A percentile compares a stretch with the other conserved stretches of the same genome.
These are phyloP conservation scores for Archips xylosteana DNA, from an alignment of 2,888 invertebrate genomes.

Conservation along the genomic window DNA sequence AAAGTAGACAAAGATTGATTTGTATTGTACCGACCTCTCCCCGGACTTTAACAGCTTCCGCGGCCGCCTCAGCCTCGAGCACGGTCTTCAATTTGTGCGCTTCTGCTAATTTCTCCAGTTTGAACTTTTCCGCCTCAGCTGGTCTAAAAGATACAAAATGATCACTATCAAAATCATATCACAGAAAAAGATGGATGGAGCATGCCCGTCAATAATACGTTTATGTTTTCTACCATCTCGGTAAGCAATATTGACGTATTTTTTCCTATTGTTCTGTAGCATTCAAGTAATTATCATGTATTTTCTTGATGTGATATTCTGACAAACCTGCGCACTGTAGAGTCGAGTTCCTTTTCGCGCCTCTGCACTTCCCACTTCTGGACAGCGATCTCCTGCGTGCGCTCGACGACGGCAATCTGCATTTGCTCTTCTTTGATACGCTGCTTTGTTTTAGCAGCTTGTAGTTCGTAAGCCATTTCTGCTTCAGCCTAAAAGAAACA, in stretches of 20 bases:
- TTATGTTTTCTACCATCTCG: no score
- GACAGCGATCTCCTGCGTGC: slow-evolving; percentile 96
- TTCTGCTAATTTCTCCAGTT: slow-evolving; percentile 96
- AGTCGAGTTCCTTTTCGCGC: slow-evolving; percentile 96
- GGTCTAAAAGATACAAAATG: slow-evolving; percentile 83
- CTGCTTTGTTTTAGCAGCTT: slow-evolving; percentile 98
- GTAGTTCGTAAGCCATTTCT: slow-evolving; percentile 96
- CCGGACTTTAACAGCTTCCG: slow-evolving; percentile 93
- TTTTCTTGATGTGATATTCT: background rate
- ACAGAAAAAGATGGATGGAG: background rate
- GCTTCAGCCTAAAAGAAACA: slow-evolving; percentile 90
- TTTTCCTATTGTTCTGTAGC: background rate
- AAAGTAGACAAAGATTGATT: background rate
- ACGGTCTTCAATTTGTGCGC: slow-evolving; percentile 95
- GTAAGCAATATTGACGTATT: no score
- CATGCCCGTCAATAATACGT: no score
- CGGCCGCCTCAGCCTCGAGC: slow-evolving; percentile 98
- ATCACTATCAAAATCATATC: no score
- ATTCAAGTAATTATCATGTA: no score
- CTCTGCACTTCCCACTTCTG: slow-evolving; percentile 98
- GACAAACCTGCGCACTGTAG: slow-evolving; percentile 90
- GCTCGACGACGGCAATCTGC: slow-evolving; percentile 97
- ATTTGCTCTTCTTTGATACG: slow-evolving; percentile 98
- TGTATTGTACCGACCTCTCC: slow-evolving; percentile 84
- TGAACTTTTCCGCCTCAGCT: slow-evolving; percentile 97